phyloP scores from a whole-genome alignment of 2,888 invertebrate species.

The Ctenicera cuprea region DNA sequence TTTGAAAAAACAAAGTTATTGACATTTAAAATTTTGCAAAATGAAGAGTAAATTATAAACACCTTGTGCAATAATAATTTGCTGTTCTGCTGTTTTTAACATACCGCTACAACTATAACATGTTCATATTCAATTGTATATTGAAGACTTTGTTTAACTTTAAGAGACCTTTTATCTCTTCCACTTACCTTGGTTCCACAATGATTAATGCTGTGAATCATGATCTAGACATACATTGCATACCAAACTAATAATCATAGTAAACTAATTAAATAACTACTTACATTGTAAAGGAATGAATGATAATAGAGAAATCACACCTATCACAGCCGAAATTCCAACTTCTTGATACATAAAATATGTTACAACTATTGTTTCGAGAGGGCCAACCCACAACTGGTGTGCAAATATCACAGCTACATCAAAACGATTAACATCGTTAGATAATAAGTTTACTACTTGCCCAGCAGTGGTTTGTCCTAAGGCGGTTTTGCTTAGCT shows the following conservation, averaged over 20 bases:
- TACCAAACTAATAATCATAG: no score
- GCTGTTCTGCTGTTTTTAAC: no score
- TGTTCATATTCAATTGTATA: no score
- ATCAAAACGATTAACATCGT: slow-evolving; percentile 95
- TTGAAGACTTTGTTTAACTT: no score
- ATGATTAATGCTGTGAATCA: slow-evolving; percentile 29
- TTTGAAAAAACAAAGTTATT: no score
- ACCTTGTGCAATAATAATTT: no score
- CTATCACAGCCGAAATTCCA: slow-evolving; percentile 75
- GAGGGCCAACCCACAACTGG: slow-evolving; percentile 88
- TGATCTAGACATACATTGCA: no score
- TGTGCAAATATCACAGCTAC: slow-evolving; percentile 87
- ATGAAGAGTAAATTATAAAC: no score
- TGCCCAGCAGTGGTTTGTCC: slow-evolving; percentile 85
- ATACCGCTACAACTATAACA: no score
- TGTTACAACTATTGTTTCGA: slow-evolving; percentile 86
- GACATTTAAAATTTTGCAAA: no score
- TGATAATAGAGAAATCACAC: slow-evolving; percentile 75
- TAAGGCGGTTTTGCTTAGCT: slow-evolving; percentile 80
- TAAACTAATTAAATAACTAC: slow-evolving; percentile 47
- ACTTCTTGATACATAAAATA: slow-evolving; percentile 83
- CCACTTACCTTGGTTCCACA: no score
- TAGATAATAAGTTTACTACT: slow-evolving; percentile 94
- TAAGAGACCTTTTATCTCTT: no score
- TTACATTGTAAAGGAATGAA: slow-evolving; percentile 73